Evolutionary conservation across 2,797 vertebrate species (phyloP), one percentile per base, ranked within the genome.

Genomic region (Lateolabrax maculatus): DNA sequence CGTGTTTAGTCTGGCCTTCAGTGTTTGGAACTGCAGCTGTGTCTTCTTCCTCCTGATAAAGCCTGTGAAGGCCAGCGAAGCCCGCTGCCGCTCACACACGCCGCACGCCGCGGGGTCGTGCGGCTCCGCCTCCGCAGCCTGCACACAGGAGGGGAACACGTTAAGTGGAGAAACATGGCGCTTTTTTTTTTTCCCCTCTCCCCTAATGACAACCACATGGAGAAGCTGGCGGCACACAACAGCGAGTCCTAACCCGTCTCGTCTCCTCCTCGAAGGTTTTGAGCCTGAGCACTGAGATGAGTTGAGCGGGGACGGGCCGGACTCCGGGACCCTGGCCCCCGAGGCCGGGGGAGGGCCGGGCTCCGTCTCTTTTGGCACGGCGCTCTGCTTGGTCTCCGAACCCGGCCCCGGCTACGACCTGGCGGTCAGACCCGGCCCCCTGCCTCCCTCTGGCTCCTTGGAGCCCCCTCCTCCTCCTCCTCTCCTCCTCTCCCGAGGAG

Each of bases 31-130:
- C 58, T 67, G 80, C 69, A 94, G 91, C 75, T 92, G 92, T 86
- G 90, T 93, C 84, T 85, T 91, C 80, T 91, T 91, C 64, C 72
- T 90, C 76, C 89, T 87, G 90, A 96, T 93, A 91, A 95, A 95
- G 81, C 65, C 72, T 60, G 53, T 80, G 84, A 92, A 91, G 77
- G 94, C 90, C 87, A 90, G 63, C 48, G 81, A 69, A 34, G 90
- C 85, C 65, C 75, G 90, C 71, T 86, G 73, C 82, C 84, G 85
- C 77, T 82, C 71, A 80, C 91, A 91, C 66, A 10, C 66, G 1
- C 37, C 18, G 85, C 92, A 94, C 61, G n/a, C 86, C 34, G 75
- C 41, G 8, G 90, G 85, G 13, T 76, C 78, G 8, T 80, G 87
- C 27, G 84, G 79, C 81, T 90, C 88, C 80, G 62, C 76, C 71